phyloP scores from a whole-genome alignment of 92 coral and sea anemone genomes.

The Parazoanthus darwini region DNA sequence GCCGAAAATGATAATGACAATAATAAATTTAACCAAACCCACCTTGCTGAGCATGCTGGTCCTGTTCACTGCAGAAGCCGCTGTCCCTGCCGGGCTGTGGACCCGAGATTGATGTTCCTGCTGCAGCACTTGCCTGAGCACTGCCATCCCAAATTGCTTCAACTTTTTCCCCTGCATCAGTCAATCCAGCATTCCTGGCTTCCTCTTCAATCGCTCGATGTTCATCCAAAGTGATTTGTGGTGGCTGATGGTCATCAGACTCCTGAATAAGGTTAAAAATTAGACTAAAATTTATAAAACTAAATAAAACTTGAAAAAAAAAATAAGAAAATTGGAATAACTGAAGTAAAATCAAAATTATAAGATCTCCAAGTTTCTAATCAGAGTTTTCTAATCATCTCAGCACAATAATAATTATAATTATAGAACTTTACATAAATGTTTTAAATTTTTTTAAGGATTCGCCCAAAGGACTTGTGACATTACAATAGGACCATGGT shows the following conservation, averaged over 20 bases:
- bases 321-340: background rate
- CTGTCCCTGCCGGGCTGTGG: slow-evolving; percentile 79
- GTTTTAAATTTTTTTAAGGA: too few species aligned
- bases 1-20: background rate
- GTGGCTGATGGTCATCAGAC: slow-evolving; percentile 36
- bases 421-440: too few species aligned
- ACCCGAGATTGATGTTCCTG: slow-evolving; percentile 38
- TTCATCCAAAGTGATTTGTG: slow-evolving; percentile 71
- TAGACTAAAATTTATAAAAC: background rate
- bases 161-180: slow-evolving; percentile 56
- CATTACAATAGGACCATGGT: too few species aligned
- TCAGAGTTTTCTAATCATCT: too few species aligned
- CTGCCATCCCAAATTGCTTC: slow-evolving; percentile 63
- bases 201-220: slow-evolving; percentile 82
- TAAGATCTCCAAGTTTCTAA: too few species aligned
- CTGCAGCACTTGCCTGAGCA: slow-evolving; percentile 40
- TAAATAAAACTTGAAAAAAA: background rate
- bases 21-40: background rate
- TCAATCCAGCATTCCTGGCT: slow-evolving; percentile 60
- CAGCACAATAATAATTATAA: too few species aligned
- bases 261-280: slow-evolving; percentile 22
- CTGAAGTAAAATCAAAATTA: too few species aligned
- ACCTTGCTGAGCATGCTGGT: slow-evolving; percentile 70
- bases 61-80: slow-evolving; percentile 88
- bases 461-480: too few species aligned